Conservation (phyloP, 2,113 vertebrate species). For the Brachirus orientalis region DNA sequence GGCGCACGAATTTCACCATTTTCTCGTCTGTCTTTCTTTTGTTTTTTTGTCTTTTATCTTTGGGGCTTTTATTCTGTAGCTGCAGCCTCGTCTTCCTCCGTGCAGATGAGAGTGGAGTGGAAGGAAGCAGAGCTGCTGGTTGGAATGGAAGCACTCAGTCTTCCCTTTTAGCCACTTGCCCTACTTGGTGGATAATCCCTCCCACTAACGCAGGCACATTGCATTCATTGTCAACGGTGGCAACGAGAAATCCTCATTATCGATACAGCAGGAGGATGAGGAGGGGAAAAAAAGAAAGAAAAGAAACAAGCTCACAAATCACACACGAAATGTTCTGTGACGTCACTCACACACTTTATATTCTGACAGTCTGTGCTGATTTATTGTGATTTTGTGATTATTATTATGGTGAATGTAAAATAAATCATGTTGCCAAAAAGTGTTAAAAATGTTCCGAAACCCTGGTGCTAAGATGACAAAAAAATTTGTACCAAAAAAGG, state of each 20-base stretch:
- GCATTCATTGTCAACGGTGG: conserved; percentile 74
- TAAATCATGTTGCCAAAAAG: no score
- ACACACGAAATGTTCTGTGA: no score
- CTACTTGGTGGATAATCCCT: conserved; percentile 83
- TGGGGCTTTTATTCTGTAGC: neutral
- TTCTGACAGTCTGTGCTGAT: no score
- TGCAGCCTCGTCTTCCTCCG: conserved; percentile 55
- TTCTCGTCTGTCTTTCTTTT: neutral
- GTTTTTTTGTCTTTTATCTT: neutral
- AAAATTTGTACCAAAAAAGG: no score
- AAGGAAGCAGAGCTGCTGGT: conserved; percentile 67
- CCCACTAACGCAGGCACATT: conserved; percentile 81
- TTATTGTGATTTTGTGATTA: no score
- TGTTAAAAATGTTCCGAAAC: no score
- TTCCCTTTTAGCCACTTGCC: conserved; percentile 68
- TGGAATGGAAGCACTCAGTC: conserved; percentile 76
- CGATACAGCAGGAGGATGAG: conserved; percentile 62
- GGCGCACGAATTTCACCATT: conserved; percentile 88
- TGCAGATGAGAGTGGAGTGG: conserved; percentile 60
- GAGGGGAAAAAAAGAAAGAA: no score
- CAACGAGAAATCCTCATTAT: conserved; percentile 73
- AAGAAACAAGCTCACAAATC: conserved; percentile 13
- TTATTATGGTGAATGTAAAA: no score
- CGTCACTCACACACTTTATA: no score
- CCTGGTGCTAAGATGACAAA: no score